Percentiles rank a stretch among this genome's conserved stretches.
Conservation (phyloP, 2,113 vertebrate genomes). For the Tragelaphus buxtoni region DNA sequence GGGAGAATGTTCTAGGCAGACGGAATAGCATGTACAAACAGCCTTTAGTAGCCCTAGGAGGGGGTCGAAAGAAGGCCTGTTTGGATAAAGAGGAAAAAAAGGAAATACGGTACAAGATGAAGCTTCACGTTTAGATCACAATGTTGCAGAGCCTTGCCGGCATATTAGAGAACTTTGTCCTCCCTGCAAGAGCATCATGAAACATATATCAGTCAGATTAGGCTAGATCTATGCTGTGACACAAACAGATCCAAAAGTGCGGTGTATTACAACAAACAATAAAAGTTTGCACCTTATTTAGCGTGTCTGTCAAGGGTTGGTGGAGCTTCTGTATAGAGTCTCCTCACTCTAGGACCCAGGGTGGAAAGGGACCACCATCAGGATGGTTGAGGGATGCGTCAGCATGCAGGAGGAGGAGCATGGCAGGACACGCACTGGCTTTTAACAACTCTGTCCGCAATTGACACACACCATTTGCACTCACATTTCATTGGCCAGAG, state of each 20-base stretch:
- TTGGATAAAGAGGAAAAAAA: neutral
- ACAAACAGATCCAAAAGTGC: neutral
- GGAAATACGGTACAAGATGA: neutral
- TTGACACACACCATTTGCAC: neutral
- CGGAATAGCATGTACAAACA: neutral
- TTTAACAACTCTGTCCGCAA: neutral
- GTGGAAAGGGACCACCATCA: neutral
- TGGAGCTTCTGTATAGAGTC: neutral
- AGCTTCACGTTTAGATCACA: neutral
- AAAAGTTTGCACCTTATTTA: neutral
- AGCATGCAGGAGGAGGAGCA: neutral
- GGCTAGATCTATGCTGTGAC: neutral
- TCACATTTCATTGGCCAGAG: neutral
- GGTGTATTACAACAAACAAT: neutral
- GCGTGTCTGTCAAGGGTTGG: neutral
- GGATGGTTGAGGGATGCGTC: neutral
- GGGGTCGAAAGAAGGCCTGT: neutral
- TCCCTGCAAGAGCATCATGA: neutral
- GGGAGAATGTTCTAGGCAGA: neutral
- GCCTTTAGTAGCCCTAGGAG: neutral
- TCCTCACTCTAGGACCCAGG: neutral
- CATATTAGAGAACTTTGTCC: neutral
- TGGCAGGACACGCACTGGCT: neutral
- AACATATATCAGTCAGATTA: neutral
- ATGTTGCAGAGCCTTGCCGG: neutral